A percentile compares a stretch with the other conserved stretches of the same genome.
Conservation (phyloP, 2,113 vertebrate species). For the Alligator sinensis region DNA sequence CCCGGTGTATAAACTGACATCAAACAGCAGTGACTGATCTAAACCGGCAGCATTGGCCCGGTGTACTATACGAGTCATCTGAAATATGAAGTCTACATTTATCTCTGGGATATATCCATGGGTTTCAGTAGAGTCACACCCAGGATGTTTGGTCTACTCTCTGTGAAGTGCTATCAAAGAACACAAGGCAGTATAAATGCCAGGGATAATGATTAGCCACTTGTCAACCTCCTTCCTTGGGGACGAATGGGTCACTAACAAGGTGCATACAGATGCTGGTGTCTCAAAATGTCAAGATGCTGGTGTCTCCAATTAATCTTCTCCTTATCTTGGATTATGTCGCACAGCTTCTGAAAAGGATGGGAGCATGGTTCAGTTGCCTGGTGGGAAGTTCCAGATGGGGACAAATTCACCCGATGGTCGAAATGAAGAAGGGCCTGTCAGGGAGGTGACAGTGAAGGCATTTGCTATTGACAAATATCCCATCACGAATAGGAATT, state of each 20-base stretch:
- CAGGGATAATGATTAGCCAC: fast-evolving
- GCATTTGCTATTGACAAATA: conserved; percentile 86
- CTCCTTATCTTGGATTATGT: fast-evolving
- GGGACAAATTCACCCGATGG: conserved; percentile 80
- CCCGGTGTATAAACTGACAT: background rate
- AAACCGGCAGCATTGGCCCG: background rate
- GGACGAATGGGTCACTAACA: background rate
- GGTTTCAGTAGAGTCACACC: background rate
- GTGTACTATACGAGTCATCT: background rate
- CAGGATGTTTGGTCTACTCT: background rate
- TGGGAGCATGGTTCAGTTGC: conserved; percentile 79
- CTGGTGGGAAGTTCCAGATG: conserved; percentile 86
- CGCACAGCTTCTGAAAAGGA: background rate
- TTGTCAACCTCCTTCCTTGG: fast-evolving
- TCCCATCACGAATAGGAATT: conserved; percentile 90
- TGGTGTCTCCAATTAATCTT: background rate
- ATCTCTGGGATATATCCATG: background rate
- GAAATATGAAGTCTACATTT: background rate
- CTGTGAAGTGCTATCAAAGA: background rate
- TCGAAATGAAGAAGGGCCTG: conserved; percentile 82
- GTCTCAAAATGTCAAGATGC: fast-evolving
- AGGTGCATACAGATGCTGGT: fast-evolving
- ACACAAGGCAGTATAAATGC: fast-evolving
- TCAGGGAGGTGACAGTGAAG: conserved; percentile 76
- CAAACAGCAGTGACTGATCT: background rate